These are phyloP conservation scores for Narcine bancroftii DNA, from an alignment of 2,113 vertebrate species.

Conservation along the genomic window DNA sequence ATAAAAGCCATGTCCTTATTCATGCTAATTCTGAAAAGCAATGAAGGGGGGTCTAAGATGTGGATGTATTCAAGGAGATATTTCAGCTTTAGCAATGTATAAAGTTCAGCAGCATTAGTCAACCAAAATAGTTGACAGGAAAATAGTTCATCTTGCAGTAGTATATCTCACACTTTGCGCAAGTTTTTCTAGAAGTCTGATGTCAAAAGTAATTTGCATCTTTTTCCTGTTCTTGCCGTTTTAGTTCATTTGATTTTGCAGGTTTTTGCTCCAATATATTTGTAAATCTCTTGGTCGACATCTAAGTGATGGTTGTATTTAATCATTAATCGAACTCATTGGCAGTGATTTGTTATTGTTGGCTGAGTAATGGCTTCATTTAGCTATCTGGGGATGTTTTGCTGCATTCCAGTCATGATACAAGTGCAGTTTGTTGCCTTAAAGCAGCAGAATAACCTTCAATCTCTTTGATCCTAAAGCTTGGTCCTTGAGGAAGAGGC, in stretches of 20 bases:
- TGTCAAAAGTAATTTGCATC: not conserved
- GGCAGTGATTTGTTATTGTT: no score
- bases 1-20: not conserved
- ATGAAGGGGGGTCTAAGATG: not conserved
- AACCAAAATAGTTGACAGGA: not conserved
- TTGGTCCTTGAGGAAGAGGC: no score
- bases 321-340: no score
- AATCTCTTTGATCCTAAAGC: not conserved
- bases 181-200: not conserved
- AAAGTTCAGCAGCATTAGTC: not conserved
- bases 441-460: not conserved
- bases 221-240: not conserved
- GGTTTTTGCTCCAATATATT: not conserved
- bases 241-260: not conserved
- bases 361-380: no score
- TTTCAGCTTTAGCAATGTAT: not conserved
- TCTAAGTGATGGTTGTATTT: no score
- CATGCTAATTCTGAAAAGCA: no score
- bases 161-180: not conserved
- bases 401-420: no score
- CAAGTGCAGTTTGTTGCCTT: not conserved
- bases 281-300: not conserved
- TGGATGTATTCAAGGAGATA: not conserved
- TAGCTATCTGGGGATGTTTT: no score
- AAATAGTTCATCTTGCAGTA: not conserved